phyloP scores from a whole-genome alignment of 2,797 vertebrate genomes.

The Hapalemur alaotrensis region DNA sequence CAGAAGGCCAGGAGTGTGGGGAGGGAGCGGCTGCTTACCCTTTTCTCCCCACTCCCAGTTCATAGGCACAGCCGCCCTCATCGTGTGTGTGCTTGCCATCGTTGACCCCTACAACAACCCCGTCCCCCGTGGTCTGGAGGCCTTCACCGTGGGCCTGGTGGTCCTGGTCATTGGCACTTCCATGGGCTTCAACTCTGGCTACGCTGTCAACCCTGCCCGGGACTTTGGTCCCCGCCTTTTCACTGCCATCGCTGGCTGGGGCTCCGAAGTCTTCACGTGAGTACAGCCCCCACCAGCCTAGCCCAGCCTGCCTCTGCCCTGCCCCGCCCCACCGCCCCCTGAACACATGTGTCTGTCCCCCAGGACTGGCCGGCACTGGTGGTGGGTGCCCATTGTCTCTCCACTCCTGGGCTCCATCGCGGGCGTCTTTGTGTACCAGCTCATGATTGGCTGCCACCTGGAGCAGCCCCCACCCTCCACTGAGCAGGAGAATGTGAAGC shows the following conservation, averaged over 20 bases:
- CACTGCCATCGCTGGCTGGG: slow-evolving; percentile 96
- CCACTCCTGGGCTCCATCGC: slow-evolving; percentile 93
- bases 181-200: slow-evolving; percentile 99
- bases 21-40: background rate
- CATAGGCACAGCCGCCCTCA: slow-evolving; percentile 94
- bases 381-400: slow-evolving; percentile 93
- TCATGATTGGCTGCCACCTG: slow-evolving; percentile 94
- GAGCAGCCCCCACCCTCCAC: slow-evolving; percentile 89
- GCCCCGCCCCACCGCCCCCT: background rate
- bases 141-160: slow-evolving; percentile 97
- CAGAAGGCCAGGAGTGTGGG: background rate
- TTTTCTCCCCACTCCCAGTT: slow-evolving; percentile 82
- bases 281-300: slow-evolving; percentile 59
- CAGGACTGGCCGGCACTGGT: slow-evolving; percentile 90
- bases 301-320: background rate
- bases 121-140: slow-evolving; percentile 93
- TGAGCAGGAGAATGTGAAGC: slow-evolving; percentile 88
- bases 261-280: slow-evolving; percentile 93
- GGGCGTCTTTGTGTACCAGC: slow-evolving; percentile 93
- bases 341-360: background rate
- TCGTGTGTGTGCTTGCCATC: slow-evolving; percentile 96
- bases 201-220: slow-evolving; percentile 97
- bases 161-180: slow-evolving; percentile 96
- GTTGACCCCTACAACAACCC: slow-evolving; percentile 97
- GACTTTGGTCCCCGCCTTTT: slow-evolving; percentile 97